phyloP scores from a whole-genome alignment of 2,797 vertebrate genomes.

The Cirrhinus mrigala region DNA sequence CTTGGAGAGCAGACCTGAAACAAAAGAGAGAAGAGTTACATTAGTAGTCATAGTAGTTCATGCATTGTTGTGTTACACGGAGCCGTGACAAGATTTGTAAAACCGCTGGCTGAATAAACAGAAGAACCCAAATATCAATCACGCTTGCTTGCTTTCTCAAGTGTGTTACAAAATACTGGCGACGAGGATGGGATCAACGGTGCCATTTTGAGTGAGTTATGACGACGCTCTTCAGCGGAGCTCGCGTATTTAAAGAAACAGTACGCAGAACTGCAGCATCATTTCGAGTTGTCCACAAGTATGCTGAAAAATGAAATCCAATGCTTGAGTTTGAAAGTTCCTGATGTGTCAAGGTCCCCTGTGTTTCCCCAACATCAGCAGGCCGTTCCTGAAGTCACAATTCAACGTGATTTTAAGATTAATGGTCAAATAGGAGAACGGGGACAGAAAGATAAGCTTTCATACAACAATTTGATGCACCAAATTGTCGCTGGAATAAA shows the following conservation, averaged over 20 bases:
- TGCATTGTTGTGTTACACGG: too few species aligned
- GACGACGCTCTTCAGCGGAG: background rate
- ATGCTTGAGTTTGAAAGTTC: background rate
- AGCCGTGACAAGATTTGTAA: too few species aligned
- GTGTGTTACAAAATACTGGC: constrained; percentile 31
- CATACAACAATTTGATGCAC: constrained; percentile 5
- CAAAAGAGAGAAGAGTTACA: too few species aligned
- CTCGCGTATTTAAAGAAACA: background rate
- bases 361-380: background rate
- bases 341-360: background rate
- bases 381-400: background rate
- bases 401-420: background rate
- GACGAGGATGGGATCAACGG: background rate
- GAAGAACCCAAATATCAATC: background rate
- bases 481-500: background rate
- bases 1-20: too few species aligned
- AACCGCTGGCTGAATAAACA: background rate
- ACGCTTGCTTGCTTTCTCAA: background rate
- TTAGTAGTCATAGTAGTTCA: too few species aligned
- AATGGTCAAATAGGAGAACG: background rate
- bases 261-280: background rate
- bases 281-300: background rate
- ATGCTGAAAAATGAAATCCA: background rate
- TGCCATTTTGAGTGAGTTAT: background rate
- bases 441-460: background rate